Evolutionary conservation across 2,888 invertebrate genomes (phyloP).

Genomic region (Dryobotodes eremita): DNA sequence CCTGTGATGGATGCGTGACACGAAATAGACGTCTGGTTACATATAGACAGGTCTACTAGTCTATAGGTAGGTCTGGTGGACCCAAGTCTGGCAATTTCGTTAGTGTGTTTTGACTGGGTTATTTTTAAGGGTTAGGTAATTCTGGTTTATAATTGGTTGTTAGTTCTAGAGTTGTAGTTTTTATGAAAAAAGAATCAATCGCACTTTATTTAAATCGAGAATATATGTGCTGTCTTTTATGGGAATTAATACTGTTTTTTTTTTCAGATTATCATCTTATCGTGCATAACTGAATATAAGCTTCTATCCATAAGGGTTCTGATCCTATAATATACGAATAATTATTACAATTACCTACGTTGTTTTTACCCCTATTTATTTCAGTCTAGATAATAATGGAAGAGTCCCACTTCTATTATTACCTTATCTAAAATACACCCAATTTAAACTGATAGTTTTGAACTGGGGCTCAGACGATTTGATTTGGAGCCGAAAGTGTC

Average conservation of each 20-base stretch:
- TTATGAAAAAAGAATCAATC: not conserved
- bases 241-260: not conserved
- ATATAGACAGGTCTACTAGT: constrained; percentile 27
- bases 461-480: constrained; percentile 56
- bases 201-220: not conserved
- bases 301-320: not conserved
- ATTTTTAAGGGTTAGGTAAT: constrained; percentile 24
- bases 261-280: not conserved
- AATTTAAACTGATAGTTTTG: constrained; percentile 57
- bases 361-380: no score
- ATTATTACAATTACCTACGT: no score
- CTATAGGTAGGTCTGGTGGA: constrained; percentile 33
- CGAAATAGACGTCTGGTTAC: constrained; percentile 35
- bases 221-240: not conserved
- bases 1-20: constrained; percentile 67
- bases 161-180: not conserved
- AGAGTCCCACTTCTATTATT: no score
- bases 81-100: constrained; percentile 54
- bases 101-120: constrained; percentile 61
- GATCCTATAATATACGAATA: no score
- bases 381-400: no score
- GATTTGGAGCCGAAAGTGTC: constrained; percentile 61
- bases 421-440: constrained; percentile 20
- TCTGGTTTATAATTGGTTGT: constrained; percentile 23
- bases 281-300: not conserved